phyloP scores from a whole-genome alignment of 2,888 invertebrate species.

The Choristoneura rosaceana region DNA sequence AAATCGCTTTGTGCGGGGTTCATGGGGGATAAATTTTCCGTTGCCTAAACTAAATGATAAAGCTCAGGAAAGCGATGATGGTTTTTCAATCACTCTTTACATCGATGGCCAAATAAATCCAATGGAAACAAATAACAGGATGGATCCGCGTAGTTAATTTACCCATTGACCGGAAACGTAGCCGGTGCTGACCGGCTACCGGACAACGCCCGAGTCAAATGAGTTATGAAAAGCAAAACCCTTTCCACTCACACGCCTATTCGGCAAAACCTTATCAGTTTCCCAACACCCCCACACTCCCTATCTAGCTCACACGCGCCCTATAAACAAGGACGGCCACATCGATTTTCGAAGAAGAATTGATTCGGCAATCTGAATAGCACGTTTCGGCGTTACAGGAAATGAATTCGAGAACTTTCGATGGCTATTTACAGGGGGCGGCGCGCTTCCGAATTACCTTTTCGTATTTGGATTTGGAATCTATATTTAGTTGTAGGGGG shows the following conservation, averaged over 20 bases:
- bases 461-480: slow-evolving; percentile 12
- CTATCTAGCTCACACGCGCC: not conserved
- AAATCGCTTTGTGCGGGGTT: too few species aligned
- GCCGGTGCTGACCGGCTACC: slow-evolving; percentile 28
- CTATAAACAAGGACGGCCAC: not conserved
- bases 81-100: not conserved
- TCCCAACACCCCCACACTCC: not conserved
- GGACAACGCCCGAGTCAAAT: slow-evolving; percentile 50
- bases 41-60: not conserved
- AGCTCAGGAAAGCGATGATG: not conserved
- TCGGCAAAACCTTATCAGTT: not conserved
- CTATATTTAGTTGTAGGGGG: not conserved
- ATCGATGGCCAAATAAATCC: slow-evolving; percentile 3
- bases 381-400: slow-evolving; percentile 50
- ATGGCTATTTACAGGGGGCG: slow-evolving; percentile 56
- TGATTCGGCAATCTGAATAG: slow-evolving; percentile 6
- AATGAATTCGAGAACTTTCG: slow-evolving; percentile 67
- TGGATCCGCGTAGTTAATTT: slow-evolving; percentile 12
- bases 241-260: not conserved
- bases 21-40: not conserved
- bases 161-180: slow-evolving; percentile 4
- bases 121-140: slow-evolving; percentile 10
- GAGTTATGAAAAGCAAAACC: slow-evolving; percentile 49
- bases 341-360: slow-evolving; percentile 1
- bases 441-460: slow-evolving; percentile 45